Percentiles rank a stretch among this genome's conserved stretches.
Conservation (phyloP, 2,113 vertebrate genomes). For the Thermophis baileyi region DNA sequence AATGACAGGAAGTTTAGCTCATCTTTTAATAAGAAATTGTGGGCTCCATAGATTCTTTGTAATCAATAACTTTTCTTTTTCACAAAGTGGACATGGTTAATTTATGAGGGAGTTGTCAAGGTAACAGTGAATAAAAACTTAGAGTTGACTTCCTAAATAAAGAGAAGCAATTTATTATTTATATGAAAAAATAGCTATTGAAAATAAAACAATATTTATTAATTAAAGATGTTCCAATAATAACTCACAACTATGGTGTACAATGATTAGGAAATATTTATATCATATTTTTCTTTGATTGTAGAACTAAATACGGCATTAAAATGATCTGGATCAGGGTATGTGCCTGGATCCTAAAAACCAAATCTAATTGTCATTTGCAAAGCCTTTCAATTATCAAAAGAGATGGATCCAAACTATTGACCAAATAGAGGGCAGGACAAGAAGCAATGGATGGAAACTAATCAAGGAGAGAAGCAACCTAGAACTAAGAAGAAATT, state of each 20-base stretch:
- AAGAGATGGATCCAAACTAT: background rate
- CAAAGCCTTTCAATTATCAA: background rate
- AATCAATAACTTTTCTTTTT: background rate
- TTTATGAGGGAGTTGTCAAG: background rate
- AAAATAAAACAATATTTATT: background rate
- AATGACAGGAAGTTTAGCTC: slow-evolving; percentile 29
- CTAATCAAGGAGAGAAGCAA: too few relatives aligned
- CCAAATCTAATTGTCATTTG: background rate
- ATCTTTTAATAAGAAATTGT: slow-evolving; percentile 8
- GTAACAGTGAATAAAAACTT: background rate
- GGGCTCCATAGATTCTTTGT: background rate
- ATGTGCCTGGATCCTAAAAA: background rate
- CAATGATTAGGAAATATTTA: background rate
- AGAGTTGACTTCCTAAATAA: background rate
- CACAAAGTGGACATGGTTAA: background rate
- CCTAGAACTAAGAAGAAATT: too few relatives aligned
- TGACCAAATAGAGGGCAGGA: background rate
- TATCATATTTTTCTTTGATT: background rate
- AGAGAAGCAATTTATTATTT: background rate
- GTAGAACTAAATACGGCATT: background rate
- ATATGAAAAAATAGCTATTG: background rate
- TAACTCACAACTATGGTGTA: background rate
- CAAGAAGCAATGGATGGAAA: too few relatives aligned
- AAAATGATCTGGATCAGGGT: background rate
- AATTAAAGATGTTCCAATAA: background rate